Evolutionary conservation across 2,888 invertebrate genomes (phyloP).

Genomic region (Plebejus melissa): DNA sequence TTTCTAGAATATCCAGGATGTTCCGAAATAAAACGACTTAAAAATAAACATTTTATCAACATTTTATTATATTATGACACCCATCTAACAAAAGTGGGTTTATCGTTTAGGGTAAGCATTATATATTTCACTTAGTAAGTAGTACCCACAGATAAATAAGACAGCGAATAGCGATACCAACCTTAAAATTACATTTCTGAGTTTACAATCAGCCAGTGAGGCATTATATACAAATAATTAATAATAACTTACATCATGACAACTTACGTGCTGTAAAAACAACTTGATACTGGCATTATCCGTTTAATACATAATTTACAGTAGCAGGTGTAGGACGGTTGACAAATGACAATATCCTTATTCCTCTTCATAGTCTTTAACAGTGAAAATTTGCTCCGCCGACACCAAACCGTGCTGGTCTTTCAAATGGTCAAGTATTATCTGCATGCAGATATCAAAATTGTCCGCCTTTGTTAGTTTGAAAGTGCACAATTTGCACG

Average conservation of each 20-base stretch:
- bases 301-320: background rate
- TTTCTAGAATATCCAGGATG: too few relatives aligned
- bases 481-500: slow-evolving; percentile 68
- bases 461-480: slow-evolving; percentile 50
- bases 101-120: too few relatives aligned
- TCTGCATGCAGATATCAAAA: slow-evolving; percentile 46
- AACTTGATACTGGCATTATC: background rate
- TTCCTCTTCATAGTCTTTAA: slow-evolving; percentile 46
- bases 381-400: slow-evolving; percentile 67
- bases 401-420: slow-evolving; percentile 64
- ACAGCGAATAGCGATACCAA: background rate
- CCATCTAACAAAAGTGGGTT: too few relatives aligned
- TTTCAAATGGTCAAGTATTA: slow-evolving; percentile 58
- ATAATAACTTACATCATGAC: background rate
- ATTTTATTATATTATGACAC: too few relatives aligned
- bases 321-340: background rate
- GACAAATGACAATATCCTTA: background rate
- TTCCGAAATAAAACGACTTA: too few relatives aligned
- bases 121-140: too few relatives aligned
- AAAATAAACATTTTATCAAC: too few relatives aligned
- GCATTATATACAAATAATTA: background rate
- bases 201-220: background rate
- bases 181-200: background rate
- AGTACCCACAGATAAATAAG: too few relatives aligned
- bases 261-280: background rate